Evolutionary conservation across 1,140 invertebrate genomes (phyloP), one percentile per base, ranked within the genome.

Genomic region (Amyelois transitella): DNA sequence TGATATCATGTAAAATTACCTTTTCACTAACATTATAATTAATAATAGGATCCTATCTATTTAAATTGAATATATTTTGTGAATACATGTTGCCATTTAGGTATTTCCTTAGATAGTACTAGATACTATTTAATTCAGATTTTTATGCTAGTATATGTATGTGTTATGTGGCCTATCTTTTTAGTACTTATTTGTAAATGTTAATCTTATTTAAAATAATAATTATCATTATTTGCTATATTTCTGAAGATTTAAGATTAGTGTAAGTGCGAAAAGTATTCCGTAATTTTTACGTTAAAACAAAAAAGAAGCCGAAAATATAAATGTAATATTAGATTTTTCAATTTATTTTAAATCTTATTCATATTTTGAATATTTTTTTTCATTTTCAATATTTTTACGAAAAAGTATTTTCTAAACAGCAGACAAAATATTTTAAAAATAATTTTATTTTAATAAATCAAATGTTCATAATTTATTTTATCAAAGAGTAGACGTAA

Each of bases 381-480:
- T n/a, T n/a, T n/a, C n/a, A n/a, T n/a, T n/a, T n/a, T n/a, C n/a
- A n/a, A n/a, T n/a, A n/a, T n/a, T n/a, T n/a, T n/a, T n/a, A n/a
- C n/a, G n/a, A n/a, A n/a, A n/a, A n/a, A n/a, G n/a, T n/a, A n/a
- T n/a, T n/a, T n/a, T n/a, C n/a, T n/a, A n/a, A n/a, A n/a, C n/a
- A n/a, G n/a, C 28, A 14, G 6, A 14, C 12, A 38, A 38, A 38
- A 14, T 14, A 2, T 38, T 38, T 2, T 4, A 14, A 12, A 38
- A 14, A 38, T 2, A 6, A 8, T 38, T 32, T 24, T 38, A 14
- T 14, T 38, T n/a, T 38, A 8, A 14, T 38, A n/a, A 38, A n/a
- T n/a, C 69, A 60, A 69, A 64, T 76, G 71, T 81, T 79, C 72
- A 75, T 67, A 62, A 68, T 66, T 70, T 69, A 65, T 78, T 78